Conservation (phyloP, 1,140 invertebrate species). For the Caerostris extrusa region DNA sequence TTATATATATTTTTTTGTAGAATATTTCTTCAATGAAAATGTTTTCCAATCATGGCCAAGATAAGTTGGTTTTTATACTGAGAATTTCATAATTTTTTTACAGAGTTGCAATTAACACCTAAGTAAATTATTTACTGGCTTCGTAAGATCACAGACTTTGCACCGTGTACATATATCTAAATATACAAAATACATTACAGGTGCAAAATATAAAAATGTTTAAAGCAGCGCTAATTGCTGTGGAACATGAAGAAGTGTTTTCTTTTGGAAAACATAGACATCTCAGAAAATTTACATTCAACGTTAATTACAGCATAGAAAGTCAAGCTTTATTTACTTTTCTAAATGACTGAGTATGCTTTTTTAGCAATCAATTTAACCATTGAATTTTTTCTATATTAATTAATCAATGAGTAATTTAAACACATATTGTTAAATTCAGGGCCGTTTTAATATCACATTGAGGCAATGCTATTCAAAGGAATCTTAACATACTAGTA, state of each 20-base stretch:
- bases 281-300: constrained; percentile 40
- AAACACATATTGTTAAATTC: background rate
- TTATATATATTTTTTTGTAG: background rate
- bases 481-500: too few species aligned
- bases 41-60: constrained; percentile 30
- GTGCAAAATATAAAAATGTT: constrained; percentile 75
- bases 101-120: constrained; percentile 60
- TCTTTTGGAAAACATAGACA: constrained; percentile 32
- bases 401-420: background rate
- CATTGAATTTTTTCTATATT: background rate
- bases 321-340: constrained; percentile 40
- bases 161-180: constrained; percentile 58
- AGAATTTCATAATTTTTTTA: constrained; percentile 27
- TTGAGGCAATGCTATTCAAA: too few species aligned
- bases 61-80: background rate
- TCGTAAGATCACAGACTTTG: constrained; percentile 75
- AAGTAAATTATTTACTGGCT: constrained; percentile 74
- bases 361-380: background rate
- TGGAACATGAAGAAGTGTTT: constrained; percentile 39
- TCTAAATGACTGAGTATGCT: background rate
- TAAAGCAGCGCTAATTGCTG: constrained; percentile 54
- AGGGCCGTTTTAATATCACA: too few species aligned
- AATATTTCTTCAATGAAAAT: constrained; percentile 55
- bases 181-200: constrained; percentile 74
- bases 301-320: constrained; percentile 51